Conservation (phyloP, 2,888 invertebrate genomes). For the Polymixis flavicincta region DNA sequence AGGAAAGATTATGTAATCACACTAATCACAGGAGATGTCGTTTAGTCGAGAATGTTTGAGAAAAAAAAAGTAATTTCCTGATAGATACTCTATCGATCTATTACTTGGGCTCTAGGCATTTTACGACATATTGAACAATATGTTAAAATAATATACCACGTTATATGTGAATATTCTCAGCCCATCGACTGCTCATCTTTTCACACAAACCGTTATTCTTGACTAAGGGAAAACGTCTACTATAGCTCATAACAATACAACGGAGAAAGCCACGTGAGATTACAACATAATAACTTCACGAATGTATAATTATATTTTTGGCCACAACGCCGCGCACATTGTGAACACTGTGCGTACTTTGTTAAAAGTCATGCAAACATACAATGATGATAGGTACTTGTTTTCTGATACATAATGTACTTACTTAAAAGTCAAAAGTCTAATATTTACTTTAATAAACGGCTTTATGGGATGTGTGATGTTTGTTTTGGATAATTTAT, state of each 20-base stretch:
- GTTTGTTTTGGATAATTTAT: slow-evolving; percentile 55
- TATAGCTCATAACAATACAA: slow-evolving; percentile 33
- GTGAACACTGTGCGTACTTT: slow-evolving; percentile 42
- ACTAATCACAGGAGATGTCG: not conserved
- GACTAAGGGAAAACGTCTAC: slow-evolving; percentile 25
- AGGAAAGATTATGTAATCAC: not conserved
- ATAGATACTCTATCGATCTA: not conserved
- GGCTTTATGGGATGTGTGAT: slow-evolving; percentile 26
- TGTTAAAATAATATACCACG: not conserved
- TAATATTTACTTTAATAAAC: slow-evolving; percentile 52
- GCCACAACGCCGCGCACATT: slow-evolving; percentile 27
- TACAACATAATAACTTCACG: slow-evolving; percentile 41
- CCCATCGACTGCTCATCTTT: slow-evolving; percentile 25
- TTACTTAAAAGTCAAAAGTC: slow-evolving; percentile 35
- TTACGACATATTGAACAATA: not conserved
- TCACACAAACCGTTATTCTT: slow-evolving; percentile 15
- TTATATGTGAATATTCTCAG: slow-evolving; percentile 11
- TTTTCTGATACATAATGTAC: slow-evolving; percentile 25
- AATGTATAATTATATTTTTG: slow-evolving; percentile 55
- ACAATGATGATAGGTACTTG: slow-evolving; percentile 16
- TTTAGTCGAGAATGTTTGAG: not conserved
- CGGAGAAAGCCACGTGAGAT: slow-evolving; percentile 37
- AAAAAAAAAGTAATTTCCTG: slow-evolving; percentile 23
- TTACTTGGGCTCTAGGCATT: not conserved
- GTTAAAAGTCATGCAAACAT: slow-evolving; percentile 28